phyloP scores from a whole-genome alignment of 2,888 invertebrate species.

The Podabrus alpinus region DNA sequence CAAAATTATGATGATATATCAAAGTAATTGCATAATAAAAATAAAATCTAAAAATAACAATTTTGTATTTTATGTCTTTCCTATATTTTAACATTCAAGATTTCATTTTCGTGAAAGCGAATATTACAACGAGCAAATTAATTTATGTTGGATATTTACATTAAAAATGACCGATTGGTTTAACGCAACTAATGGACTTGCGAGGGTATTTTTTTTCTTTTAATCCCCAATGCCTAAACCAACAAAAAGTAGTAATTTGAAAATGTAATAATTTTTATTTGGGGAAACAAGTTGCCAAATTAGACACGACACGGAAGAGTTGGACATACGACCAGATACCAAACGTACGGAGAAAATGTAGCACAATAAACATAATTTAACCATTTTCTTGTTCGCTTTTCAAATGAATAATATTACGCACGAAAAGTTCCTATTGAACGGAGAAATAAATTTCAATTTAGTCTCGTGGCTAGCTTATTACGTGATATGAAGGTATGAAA shows the following conservation, averaged over 20 bases:
- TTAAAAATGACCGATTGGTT: not conserved
- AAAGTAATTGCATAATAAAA: not conserved
- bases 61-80: not conserved
- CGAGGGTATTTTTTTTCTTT: not conserved
- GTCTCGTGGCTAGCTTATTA: not conserved
- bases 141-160: not conserved
- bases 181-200: not conserved
- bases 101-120: not conserved
- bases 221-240: not conserved
- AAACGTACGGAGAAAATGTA: not conserved
- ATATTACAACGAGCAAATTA: not conserved
- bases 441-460: not conserved
- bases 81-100: not conserved
- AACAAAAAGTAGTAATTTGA: not conserved
- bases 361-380: not conserved
- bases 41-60: not conserved
- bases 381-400: not conserved
- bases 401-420: not conserved
- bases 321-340: not conserved
- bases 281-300: not conserved
- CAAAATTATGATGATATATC: not conserved
- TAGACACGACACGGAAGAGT: not conserved
- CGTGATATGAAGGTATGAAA: not conserved
- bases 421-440: not conserved
- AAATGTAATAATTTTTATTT: not conserved